Conservation (phyloP, 2,113 vertebrate genomes). For the Corythornis cristatus region DNA sequence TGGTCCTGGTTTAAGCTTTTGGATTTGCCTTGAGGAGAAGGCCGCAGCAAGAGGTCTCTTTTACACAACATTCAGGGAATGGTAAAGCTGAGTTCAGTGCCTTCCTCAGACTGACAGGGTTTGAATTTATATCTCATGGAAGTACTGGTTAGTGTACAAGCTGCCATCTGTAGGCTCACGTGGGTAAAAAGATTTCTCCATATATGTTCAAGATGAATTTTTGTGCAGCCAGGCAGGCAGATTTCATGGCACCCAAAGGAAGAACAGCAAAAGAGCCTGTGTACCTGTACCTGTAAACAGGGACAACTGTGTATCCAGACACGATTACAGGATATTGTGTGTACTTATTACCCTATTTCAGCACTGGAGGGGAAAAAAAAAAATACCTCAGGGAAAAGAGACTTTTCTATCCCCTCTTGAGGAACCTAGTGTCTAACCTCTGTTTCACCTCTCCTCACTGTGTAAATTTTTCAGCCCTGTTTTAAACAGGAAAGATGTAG, state of each 20-base stretch:
- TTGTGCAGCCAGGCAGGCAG: neutral
- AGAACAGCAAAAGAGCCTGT: neutral
- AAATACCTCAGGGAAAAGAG: neutral
- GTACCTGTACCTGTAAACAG: neutral
- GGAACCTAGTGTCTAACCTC: neutral
- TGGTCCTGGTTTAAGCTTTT: neutral
- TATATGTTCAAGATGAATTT: neutral
- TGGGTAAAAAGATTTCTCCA: neutral
- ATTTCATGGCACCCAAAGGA: neutral
- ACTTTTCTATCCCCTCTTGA: neutral
- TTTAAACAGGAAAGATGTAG: constrained; percentile 35
- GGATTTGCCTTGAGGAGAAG: neutral
- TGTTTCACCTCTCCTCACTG: neutral
- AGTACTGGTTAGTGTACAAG: neutral
- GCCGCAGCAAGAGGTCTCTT: neutral
- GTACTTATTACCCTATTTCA: neutral
- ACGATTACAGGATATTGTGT: neutral
- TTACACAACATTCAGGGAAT: neutral
- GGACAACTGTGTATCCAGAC: neutral
- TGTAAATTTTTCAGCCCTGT: neutral
- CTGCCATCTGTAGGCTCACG: neutral
- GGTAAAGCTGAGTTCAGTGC: neutral
- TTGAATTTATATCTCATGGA: neutral
- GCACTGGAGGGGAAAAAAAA: neutral
- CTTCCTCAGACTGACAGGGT: neutral